Evolutionary conservation across 2,888 invertebrate species (phyloP).

Genomic region (Mantis religiosa): DNA sequence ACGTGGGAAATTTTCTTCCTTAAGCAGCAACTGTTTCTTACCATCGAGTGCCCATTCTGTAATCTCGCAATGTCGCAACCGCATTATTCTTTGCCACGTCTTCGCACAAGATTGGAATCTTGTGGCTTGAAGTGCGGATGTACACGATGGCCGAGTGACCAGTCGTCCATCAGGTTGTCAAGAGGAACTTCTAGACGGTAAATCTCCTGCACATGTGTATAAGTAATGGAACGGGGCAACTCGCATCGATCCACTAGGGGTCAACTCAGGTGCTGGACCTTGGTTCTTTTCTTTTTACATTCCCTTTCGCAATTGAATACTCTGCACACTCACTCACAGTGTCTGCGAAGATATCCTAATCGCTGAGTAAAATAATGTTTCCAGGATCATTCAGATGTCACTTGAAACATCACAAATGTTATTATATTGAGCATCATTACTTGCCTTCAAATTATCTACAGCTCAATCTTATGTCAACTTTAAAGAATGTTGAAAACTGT

Average conservation of each 20-base stretch:
- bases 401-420: no score
- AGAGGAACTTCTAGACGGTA: background rate
- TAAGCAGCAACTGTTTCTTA: no score
- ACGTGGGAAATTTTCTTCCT: no score
- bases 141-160: background rate
- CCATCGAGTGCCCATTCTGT: background rate
- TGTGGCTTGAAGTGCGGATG: background rate
- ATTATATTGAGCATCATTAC: no score
- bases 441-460: no score
- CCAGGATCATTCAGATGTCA: no score
- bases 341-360: no score
- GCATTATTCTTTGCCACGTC: background rate
- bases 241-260: background rate
- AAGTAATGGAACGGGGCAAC: background rate
- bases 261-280: background rate
- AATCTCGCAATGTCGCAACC: background rate
- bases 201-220: background rate
- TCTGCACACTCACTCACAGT: no score
- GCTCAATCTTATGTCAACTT: no score
- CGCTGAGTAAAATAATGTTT: no score
- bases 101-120: background rate
- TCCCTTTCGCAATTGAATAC: background rate
- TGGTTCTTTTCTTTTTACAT: background rate
- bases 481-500: no score
- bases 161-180: background rate